These are phyloP conservation scores for Sycophila sp. DNA, from an alignment of 1,140 invertebrate genomes.

Conservation along the genomic window DNA sequence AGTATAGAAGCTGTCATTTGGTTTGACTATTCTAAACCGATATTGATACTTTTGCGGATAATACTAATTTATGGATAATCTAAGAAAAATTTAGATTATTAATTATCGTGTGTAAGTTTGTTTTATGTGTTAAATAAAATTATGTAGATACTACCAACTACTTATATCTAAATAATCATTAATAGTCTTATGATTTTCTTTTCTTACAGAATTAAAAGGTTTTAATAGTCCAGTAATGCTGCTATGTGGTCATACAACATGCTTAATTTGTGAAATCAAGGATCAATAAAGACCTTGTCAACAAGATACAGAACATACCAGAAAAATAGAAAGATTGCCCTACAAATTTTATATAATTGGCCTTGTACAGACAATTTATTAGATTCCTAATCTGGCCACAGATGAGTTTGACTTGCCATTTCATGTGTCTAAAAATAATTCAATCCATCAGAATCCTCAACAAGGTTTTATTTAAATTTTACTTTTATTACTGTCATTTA, in stretches of 20 bases:
- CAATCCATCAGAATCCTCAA: constrained; percentile 28
- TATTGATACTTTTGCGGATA: no score
- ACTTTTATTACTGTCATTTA: background rate
- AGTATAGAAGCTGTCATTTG: no score
- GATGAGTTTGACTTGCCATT: constrained; percentile 48
- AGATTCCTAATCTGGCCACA: no score
- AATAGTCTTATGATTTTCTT: no score
- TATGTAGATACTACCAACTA: no score
- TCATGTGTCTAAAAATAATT: constrained; percentile 27
- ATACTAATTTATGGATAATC: no score
- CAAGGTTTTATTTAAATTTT: constrained; percentile 39
- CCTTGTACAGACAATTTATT: constrained; percentile 25
- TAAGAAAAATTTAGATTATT: no score
- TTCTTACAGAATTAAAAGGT: constrained; percentile 32
- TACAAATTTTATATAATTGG: constrained; percentile 52
- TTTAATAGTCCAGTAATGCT: constrained; percentile 53
- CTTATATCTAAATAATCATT: no score
- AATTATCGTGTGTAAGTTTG: no score
- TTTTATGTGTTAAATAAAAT: no score
- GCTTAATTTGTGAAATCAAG: constrained; percentile 39
- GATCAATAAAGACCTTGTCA: background rate
- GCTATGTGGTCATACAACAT: constrained; percentile 61
- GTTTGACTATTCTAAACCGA: no score
- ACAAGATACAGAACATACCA: background rate
- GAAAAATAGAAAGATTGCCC: constrained; percentile 16